A percentile compares a stretch with the other conserved stretches of the same genome.
Evolutionary conservation across 2,113 vertebrate species (phyloP).

Genomic region (Pseudopodoces humilis): DNA sequence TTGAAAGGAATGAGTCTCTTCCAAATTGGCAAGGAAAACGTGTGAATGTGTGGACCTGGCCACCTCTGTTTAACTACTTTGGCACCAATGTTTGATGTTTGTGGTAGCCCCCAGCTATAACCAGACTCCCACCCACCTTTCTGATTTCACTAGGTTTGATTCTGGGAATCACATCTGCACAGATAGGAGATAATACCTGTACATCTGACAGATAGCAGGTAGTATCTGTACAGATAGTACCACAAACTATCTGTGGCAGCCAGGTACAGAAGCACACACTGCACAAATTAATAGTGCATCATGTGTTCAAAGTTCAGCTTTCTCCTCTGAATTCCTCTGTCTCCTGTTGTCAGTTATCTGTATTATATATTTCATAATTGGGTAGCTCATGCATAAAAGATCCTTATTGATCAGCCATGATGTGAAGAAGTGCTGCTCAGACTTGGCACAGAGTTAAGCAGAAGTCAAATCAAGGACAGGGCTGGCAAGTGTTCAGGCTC

Average conservation of each 20-base stretch:
- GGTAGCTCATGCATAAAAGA: not conserved
- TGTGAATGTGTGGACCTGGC: not conserved
- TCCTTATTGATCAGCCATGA: not conserved
- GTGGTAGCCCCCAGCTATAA: not conserved
- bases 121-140: not conserved
- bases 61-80: not conserved
- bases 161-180: not conserved
- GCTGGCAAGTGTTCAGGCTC: constrained; percentile 33
- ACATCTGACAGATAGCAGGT: no score
- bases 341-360: not conserved
- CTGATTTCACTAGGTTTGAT: not conserved
- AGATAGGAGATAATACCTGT: no score
- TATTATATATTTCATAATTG: not conserved
- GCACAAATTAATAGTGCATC: not conserved
- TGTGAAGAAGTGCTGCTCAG: not conserved
- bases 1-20: not conserved
- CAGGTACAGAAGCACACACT: not conserved
- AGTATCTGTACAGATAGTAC: not conserved
- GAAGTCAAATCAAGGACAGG: constrained; percentile 32
- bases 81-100: not conserved
- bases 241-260: not conserved
- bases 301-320: not conserved
- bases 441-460: not conserved
- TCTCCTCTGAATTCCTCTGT: not conserved
- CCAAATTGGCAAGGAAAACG: not conserved